Conservation (phyloP, 1,140 invertebrate species). For the Lanistes nyassanus region DNA sequence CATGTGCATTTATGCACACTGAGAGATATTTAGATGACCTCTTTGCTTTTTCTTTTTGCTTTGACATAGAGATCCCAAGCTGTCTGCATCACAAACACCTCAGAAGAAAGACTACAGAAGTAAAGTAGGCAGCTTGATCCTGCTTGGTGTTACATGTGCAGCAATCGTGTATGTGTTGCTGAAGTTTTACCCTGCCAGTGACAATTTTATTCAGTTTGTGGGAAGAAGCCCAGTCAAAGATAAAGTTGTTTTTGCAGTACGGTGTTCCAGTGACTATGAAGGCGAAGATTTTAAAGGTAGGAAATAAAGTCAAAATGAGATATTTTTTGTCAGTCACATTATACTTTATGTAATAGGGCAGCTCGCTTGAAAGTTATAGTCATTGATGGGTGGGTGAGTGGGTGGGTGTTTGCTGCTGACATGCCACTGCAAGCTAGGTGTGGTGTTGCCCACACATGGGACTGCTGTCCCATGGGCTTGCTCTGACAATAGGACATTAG, state of each 20-base stretch:
- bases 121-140: neutral
- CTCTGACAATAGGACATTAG: no score
- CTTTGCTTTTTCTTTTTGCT: neutral
- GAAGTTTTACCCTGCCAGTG: neutral
- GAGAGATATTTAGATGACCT: neutral
- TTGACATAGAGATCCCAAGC: neutral
- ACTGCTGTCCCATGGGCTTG: no score
- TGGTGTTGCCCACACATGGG: no score
- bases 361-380: no score
- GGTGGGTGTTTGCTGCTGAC: no score
- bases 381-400: no score
- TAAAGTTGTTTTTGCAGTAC: slow-evolving; percentile 23
- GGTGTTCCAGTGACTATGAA: slow-evolving; percentile 43
- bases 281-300: slow-evolving; percentile 38
- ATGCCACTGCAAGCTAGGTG: no score
- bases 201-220: slow-evolving; percentile 17
- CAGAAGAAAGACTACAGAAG: no score
- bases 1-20: neutral
- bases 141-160: neutral
- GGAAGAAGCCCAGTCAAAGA: neutral
- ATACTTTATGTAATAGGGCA: no score
- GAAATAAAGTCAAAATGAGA: no score
- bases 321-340: no score
- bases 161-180: neutral
- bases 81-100: no score